Evolutionary conservation across 2,888 invertebrate genomes (phyloP).

Genomic region (Labia minor): DNA sequence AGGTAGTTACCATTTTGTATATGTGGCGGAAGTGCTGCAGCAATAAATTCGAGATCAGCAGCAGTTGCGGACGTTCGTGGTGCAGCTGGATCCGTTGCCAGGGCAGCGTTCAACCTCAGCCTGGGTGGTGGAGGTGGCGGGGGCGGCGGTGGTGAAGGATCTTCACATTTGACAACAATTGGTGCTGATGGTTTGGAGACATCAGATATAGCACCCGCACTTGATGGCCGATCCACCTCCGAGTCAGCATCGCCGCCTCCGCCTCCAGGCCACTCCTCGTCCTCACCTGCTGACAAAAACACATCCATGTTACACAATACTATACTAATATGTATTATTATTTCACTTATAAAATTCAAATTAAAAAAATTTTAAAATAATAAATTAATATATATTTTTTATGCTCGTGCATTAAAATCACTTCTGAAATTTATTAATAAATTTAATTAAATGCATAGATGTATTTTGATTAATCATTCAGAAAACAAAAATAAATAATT

Average conservation of each 20-base stretch:
- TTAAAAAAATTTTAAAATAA: no score
- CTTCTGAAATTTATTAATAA: no score
- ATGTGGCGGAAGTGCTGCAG: conserved; percentile 39
- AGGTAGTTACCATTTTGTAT: conserved; percentile 36
- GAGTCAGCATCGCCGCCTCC: conserved; percentile 33
- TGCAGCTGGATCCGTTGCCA: conserved; percentile 69
- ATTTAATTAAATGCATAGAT: no score
- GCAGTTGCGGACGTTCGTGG: conserved; percentile 14
- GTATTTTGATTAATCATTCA: no score
- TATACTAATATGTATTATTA: no score
- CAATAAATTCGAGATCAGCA: conserved; percentile 39
- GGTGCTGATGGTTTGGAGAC: conserved; percentile 30
- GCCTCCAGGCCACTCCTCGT: conserved; percentile 39
- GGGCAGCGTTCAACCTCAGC: conserved; percentile 62
- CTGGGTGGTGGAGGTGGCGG: conserved; percentile 41
- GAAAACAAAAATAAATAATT: no score
- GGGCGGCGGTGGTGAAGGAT: conserved; percentile 27
- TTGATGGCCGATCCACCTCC: conserved; percentile 31
- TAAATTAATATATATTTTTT: no score
- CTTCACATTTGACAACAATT: conserved; percentile 25
- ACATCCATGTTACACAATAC: no score
- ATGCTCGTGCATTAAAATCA: no score
- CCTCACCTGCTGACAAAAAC: conserved; percentile 35
- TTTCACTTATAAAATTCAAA: no score
- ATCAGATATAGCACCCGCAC: conserved; percentile 31